Percentiles rank a stretch among this genome's conserved stretches.
phyloP scores from a whole-genome alignment of 1,140 invertebrate genomes.

The Dufourea novaeangliae region DNA sequence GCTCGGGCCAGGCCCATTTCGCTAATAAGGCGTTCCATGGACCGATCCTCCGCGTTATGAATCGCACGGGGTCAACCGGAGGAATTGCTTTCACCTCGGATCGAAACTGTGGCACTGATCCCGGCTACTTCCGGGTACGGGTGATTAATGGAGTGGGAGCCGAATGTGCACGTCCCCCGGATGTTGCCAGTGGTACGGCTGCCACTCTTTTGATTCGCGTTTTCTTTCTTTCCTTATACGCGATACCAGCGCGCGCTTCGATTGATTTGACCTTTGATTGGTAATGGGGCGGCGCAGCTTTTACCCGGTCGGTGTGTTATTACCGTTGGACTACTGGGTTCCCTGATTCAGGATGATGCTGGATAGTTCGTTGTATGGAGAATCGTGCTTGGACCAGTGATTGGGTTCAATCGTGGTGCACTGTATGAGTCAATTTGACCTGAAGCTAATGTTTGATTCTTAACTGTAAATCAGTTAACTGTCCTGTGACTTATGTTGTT shows the following conservation, averaged over 20 bases:
- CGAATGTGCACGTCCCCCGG: neutral
- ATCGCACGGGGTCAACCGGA: conserved; percentile 45
- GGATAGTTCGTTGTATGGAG: neutral
- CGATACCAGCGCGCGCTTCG: neutral
- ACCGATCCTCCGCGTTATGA: conserved; percentile 35
- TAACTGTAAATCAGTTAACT: no score
- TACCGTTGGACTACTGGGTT: neutral
- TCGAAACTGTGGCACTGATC: conserved; percentile 42
- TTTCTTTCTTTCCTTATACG: neutral
- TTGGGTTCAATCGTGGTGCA: no score
- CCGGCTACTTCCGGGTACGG: conserved; percentile 20
- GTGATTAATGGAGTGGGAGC: conserved; percentile 34
- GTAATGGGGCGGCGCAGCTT: conserved; percentile 37
- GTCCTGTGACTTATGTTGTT: no score
- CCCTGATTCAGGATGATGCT: neutral
- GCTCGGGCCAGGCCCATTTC: conserved; percentile 67
- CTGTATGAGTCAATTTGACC: no score
- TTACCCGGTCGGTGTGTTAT: neutral
- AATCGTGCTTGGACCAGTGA: no score
- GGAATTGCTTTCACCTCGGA: conserved; percentile 24
- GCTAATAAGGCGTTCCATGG: conserved; percentile 72
- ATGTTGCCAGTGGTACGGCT: neutral
- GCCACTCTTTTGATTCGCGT: neutral
- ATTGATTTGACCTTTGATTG: conserved; percentile 39
- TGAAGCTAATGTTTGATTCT: no score